Evolutionary conservation across 1,140 invertebrate species (phyloP).

Genomic region (Drosophila subpulchrella): DNA sequence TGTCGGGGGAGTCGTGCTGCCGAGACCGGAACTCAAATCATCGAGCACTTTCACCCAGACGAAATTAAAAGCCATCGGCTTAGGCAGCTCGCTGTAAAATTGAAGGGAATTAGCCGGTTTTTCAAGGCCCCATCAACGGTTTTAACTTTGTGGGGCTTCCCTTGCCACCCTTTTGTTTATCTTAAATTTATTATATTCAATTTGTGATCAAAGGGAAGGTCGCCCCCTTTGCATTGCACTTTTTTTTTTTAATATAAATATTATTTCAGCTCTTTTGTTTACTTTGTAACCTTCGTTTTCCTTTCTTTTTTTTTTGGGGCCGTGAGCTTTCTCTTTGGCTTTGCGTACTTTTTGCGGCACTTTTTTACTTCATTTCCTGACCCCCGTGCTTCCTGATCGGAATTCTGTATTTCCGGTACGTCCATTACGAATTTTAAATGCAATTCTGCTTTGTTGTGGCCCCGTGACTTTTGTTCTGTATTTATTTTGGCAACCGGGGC

Average conservation of each 20-base stretch:
- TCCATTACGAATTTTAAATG: constrained; percentile 79
- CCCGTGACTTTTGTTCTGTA: constrained; percentile 12
- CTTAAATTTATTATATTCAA: constrained; percentile 5
- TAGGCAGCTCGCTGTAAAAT: not conserved
- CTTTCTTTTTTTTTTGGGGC: constrained; percentile 7
- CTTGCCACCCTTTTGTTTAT: not conserved
- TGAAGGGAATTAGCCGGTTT: not conserved
- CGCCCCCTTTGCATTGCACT: constrained; percentile 16
- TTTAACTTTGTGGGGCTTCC: constrained; percentile 7
- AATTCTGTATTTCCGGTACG: constrained; percentile 77
- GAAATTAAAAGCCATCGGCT: constrained; percentile 31
- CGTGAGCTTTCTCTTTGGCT: constrained; percentile 43
- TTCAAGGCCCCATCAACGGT: constrained; percentile 13
- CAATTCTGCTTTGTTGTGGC: constrained; percentile 44
- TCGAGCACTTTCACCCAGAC: constrained; percentile 30
- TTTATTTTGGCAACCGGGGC: constrained; percentile 3
- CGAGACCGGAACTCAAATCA: constrained; percentile 28
- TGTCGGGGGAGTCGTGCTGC: constrained; percentile 63
- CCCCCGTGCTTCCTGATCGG: constrained; percentile 74
- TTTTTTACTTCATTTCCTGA: constrained; percentile 80
- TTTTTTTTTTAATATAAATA: constrained; percentile 42
- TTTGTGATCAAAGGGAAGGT: constrained; percentile 40
- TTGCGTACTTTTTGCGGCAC: constrained; percentile 61
- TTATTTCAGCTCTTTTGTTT: constrained; percentile 43
- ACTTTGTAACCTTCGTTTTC: constrained; percentile 9